These are phyloP conservation scores for Cariama cristata DNA, from an alignment of 2,113 vertebrate species.

Conservation along the genomic window DNA sequence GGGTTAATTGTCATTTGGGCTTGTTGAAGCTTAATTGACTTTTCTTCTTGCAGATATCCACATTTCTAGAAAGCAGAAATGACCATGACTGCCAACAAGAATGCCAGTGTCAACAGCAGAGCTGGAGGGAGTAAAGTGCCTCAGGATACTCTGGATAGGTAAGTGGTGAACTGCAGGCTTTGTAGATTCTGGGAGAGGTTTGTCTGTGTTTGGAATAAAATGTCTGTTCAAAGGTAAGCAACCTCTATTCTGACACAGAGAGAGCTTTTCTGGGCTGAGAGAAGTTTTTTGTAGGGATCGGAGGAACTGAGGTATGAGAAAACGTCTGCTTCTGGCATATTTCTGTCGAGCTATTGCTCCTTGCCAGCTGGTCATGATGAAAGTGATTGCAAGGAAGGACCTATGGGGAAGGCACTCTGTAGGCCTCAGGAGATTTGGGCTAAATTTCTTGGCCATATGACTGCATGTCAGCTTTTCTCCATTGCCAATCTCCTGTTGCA, in stretches of 20 bases:
- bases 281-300: not conserved
- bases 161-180: constrained; percentile 67
- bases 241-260: not conserved
- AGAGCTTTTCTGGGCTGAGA: not conserved
- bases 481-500: not conserved
- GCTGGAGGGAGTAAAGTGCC: constrained; percentile 89
- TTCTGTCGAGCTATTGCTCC: not conserved
- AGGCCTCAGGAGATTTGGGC: not conserved
- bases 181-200: not conserved
- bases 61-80: constrained; percentile 80
- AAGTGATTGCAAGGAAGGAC: not conserved
- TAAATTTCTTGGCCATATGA: not conserved
- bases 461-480: not conserved
- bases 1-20: not conserved
- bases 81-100: constrained; percentile 99
- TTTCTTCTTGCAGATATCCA: constrained; percentile 82
- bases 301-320: not conserved
- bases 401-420: not conserved
- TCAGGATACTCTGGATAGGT: constrained; percentile 90
- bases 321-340: not conserved
- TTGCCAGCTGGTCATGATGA: not conserved
- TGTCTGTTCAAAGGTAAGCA: not conserved
- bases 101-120: constrained; percentile 86
- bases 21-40: constrained; percentile 21
- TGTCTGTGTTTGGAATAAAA: not conserved